Conservation (phyloP, 2,888 invertebrate species). For the Nemoura dubitans region DNA sequence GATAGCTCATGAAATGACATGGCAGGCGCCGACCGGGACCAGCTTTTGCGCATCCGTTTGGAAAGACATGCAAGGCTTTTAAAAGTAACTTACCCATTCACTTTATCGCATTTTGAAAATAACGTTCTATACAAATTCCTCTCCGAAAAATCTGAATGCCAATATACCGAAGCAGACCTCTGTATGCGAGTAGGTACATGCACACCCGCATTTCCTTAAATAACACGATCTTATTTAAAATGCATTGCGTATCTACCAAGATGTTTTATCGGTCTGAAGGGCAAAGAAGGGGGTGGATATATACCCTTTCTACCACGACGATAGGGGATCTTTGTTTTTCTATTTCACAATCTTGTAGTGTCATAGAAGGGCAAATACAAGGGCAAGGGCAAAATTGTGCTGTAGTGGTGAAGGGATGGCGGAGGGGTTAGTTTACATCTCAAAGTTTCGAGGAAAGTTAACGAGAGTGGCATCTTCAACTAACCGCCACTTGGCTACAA, state of each 20-base stretch:
- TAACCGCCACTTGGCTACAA: slow-evolving; percentile 36
- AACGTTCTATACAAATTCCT: not conserved
- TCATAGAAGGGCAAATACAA: not conserved
- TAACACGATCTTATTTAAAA: not conserved
- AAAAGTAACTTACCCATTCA: not conserved
- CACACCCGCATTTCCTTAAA: not conserved
- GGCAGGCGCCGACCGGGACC: not conserved
- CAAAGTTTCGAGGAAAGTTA: slow-evolving; percentile 1
- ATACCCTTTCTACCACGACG: not conserved
- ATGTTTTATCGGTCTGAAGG: not conserved
- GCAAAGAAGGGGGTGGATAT: slow-evolving; percentile 8
- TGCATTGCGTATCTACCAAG: slow-evolving; percentile 12
- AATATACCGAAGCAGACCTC: not conserved
- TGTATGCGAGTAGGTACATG: not conserved
- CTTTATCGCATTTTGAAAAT: not conserved
- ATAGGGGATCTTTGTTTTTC: slow-evolving; percentile 9
- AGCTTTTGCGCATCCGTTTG: not conserved
- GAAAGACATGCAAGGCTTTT: not conserved
- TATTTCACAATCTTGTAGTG: slow-evolving; percentile 17
- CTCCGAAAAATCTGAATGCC: not conserved
- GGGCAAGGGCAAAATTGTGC: not conserved
- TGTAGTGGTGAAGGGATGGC: not conserved
- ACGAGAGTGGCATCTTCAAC: slow-evolving; percentile 26
- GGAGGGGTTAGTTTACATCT: slow-evolving; percentile 24
- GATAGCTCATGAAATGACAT: not conserved